Base-by-base conservation (phyloP, 2,888 invertebrate species). In the Dynastes maya region DNA sequence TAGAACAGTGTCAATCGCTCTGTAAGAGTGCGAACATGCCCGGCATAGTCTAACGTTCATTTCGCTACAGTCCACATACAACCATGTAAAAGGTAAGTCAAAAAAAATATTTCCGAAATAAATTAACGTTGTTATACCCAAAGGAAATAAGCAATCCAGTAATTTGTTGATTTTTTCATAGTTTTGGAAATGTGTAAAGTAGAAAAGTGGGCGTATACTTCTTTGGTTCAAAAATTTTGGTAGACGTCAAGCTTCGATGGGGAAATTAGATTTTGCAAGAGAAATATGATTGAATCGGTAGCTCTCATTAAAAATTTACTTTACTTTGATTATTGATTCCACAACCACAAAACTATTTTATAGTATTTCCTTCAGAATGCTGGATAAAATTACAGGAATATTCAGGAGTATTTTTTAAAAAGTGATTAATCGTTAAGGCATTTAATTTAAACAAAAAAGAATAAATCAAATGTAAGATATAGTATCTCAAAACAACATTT, bases 41-140 rank as follows among this genome's bases (percentile, higher is more conserved):
- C 8, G 81, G 81, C 80, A 78, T 68, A 40, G 72, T 76, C 51
- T 53, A 67, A 78, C 65, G 68, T 51, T 75, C 58, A 61, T 71
- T 64, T 63, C 77, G 74, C 72, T 80, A 53, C 78, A 80, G 78
- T 79, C 74, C 61, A 37, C 76, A 76, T 71, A 74, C 80, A 82
- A 85, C 81, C 82, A 85, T 85, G 85, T 85, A 85, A 85, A 80
- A 84, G 85, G 85, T 85, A 81, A 83, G 85, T 80, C 22, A 9
- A 29, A 67, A 16, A 51, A 13, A 68, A 45, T 45, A 45, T 11
- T 8, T 8, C 45, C 8, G 11, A 45, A 45, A 11, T 8, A 45
- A 22, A 45, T 45, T 45, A 45, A 45, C 11, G 45, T 45, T 11
- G 45, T 45, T 11, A 2, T 11, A 45, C 2, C 45, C 2, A 45